Percentiles rank a stretch among this genome's conserved stretches.
phyloP scores from a whole-genome alignment of 2,113 vertebrate species.

The Pseudorectes ferrugineus region DNA sequence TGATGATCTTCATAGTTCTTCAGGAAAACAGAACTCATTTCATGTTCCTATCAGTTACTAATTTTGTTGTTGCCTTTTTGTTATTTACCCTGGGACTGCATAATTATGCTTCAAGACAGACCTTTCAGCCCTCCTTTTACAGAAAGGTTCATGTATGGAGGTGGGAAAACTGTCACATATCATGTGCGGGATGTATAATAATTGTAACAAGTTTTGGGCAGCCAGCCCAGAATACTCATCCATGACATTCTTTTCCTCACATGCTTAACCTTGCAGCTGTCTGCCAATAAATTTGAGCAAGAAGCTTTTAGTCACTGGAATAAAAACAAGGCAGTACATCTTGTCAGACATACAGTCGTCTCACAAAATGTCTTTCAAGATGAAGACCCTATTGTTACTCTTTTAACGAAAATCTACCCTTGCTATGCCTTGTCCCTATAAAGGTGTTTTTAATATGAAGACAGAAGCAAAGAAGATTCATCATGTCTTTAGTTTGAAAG shows the following conservation, averaged over 20 bases:
- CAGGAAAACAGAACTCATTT: not conserved
- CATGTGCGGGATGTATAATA: not conserved
- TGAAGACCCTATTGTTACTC: not conserved
- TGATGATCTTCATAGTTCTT: not conserved
- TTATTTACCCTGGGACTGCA: not conserved
- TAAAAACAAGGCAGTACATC: not conserved
- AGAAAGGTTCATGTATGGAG: not conserved
- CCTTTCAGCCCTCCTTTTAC: not conserved
- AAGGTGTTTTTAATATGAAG: not conserved
- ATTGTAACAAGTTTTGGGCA: not conserved
- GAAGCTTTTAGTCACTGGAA: not conserved
- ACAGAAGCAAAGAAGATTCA: not conserved
- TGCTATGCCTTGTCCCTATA: not conserved
- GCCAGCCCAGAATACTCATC: not conserved
- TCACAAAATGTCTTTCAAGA: not conserved
- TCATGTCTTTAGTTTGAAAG: not conserved
- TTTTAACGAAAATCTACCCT: not conserved
- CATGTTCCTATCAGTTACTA: not conserved
- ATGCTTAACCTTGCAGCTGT: not conserved
- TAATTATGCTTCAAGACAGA: not conserved
- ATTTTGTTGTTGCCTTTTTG: not conserved
- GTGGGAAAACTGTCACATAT: not conserved
- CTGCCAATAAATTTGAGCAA: slow-evolving; percentile 20
- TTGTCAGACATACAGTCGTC: not conserved
- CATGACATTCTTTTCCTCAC: not conserved